A percentile compares a stretch with the other conserved stretches of the same genome.
Conservation (phyloP, 2,888 invertebrate genomes). For the Poecilobothrus nobilitatus region DNA sequence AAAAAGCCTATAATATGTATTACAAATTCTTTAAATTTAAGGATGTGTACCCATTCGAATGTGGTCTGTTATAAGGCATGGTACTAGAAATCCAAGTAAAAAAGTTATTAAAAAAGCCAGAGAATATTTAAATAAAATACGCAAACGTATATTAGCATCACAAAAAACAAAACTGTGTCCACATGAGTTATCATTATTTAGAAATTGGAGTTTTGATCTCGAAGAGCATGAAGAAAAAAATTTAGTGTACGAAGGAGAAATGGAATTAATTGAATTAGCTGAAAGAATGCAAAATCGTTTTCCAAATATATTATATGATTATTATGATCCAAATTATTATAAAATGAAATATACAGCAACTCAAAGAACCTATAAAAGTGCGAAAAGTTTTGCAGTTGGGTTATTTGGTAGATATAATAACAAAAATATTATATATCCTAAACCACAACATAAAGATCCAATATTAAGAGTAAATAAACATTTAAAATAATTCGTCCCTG, state of each 20-base stretch:
- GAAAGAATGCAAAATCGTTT: constrained; percentile 66
- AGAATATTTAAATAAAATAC: constrained; percentile 47
- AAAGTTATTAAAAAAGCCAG: constrained; percentile 49
- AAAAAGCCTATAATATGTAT: constrained; percentile 7
- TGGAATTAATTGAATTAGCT: constrained; percentile 64
- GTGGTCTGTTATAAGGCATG: constrained; percentile 71
- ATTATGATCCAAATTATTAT: constrained; percentile 46
- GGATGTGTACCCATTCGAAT: constrained; percentile 58
- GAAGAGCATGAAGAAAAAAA: constrained; percentile 50
- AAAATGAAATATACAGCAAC: constrained; percentile 72
- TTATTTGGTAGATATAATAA: constrained; percentile 60
- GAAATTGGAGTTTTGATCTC: constrained; percentile 53
- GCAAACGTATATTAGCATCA: constrained; percentile 48
- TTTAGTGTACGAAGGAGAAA: constrained; percentile 64
- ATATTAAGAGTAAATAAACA: constrained; percentile 54
- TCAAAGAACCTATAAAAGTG: constrained; percentile 67
- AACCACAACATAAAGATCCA: constrained; percentile 55
- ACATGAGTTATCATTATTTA: constrained; percentile 40
- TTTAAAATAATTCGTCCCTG: background rate
- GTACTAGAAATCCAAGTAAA: constrained; percentile 62
- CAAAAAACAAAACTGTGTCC: constrained; percentile 47
- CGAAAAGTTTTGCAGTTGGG: constrained; percentile 63
- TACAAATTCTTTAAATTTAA: constrained; percentile 29
- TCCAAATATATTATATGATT: constrained; percentile 53
- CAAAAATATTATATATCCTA: constrained; percentile 55